These are phyloP conservation scores for Mythimna albipuncta DNA, from an alignment of 2,888 invertebrate genomes.

Conservation along the genomic window DNA sequence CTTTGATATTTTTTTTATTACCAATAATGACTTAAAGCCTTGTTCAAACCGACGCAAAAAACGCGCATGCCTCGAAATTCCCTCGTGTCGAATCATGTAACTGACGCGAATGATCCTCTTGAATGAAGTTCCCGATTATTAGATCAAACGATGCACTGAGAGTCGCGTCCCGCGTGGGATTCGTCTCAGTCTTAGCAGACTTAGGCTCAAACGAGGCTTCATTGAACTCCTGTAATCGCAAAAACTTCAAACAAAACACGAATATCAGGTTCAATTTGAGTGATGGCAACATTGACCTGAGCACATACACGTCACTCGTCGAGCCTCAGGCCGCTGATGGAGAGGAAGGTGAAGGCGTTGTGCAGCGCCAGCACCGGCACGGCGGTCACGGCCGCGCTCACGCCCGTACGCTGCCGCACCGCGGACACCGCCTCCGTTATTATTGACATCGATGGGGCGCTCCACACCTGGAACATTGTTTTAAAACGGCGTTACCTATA, in stretches of 20 bases:
- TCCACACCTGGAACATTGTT: slow-evolving; percentile 81
- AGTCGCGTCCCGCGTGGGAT: not conserved
- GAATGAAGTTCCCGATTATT: too few species aligned
- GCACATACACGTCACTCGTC: slow-evolving; percentile 82
- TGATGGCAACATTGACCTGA: slow-evolving; percentile 26
- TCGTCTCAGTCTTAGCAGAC: not conserved
- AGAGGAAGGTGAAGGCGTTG: slow-evolving; percentile 95
- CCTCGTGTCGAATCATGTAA: not conserved
- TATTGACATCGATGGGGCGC: slow-evolving; percentile 75
- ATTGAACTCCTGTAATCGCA: not conserved
- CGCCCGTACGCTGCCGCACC: slow-evolving; percentile 73
- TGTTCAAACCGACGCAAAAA: not conserved
- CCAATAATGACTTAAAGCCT: not conserved
- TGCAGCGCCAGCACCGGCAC: slow-evolving; percentile 95
- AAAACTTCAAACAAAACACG: not conserved
- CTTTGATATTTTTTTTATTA: not conserved
- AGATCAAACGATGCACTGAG: too few species aligned
- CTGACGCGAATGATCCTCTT: too few species aligned
- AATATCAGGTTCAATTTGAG: slow-evolving; percentile 3
- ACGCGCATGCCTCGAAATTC: not conserved
- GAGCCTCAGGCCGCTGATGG: slow-evolving; percentile 95
- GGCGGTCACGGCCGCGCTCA: slow-evolving; percentile 92
- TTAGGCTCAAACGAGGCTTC: not conserved
- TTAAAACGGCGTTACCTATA: too few species aligned
- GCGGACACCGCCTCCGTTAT: slow-evolving; percentile 65